Percentiles rank a stretch among this genome's conserved stretches.
Conservation (phyloP, 2,797 vertebrate genomes). For the Cottoperca gobio region DNA sequence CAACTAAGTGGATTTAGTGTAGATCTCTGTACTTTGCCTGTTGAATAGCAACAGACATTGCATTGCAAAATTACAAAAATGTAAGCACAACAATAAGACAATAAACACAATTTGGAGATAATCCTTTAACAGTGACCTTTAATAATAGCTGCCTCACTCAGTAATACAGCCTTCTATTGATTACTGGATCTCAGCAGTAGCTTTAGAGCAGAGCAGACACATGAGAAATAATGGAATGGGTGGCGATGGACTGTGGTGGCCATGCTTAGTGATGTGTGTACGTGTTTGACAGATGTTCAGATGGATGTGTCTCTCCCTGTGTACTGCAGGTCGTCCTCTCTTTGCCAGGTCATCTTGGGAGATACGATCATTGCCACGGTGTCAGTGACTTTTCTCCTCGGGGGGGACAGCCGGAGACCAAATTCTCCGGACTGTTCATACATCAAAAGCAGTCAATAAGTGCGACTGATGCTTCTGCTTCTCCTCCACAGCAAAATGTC, state of each 20-base stretch:
- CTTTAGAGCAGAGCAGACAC: background rate
- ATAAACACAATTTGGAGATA: constrained; percentile 4
- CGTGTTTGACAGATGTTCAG: constrained; percentile 11
- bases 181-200: constrained; percentile 5
- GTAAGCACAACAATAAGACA: background rate
- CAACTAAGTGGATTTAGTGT: background rate
- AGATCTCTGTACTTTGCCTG: background rate
- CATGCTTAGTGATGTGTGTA: background rate
- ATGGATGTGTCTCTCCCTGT: constrained; percentile 16
- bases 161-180: constrained; percentile 15
- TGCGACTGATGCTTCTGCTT: constrained; percentile 30
- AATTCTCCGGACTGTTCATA: constrained; percentile 50
- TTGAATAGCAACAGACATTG: background rate
- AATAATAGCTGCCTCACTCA: constrained; percentile 20
- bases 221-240: background rate
- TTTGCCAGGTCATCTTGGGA: constrained; percentile 49
- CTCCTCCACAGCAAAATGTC: constrained; percentile 46
- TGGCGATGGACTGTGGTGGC: background rate
- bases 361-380: constrained; percentile 50
- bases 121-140: constrained; percentile 23
- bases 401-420: constrained; percentile 15
- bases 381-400: constrained; percentile 40
- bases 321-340: constrained; percentile 34
- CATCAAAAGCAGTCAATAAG: constrained; percentile 63
- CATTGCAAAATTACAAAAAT: constrained; percentile 8